These are phyloP conservation scores for Donacobius atricapilla DNA, from an alignment of 2,113 vertebrate species.

Conservation along the genomic window DNA sequence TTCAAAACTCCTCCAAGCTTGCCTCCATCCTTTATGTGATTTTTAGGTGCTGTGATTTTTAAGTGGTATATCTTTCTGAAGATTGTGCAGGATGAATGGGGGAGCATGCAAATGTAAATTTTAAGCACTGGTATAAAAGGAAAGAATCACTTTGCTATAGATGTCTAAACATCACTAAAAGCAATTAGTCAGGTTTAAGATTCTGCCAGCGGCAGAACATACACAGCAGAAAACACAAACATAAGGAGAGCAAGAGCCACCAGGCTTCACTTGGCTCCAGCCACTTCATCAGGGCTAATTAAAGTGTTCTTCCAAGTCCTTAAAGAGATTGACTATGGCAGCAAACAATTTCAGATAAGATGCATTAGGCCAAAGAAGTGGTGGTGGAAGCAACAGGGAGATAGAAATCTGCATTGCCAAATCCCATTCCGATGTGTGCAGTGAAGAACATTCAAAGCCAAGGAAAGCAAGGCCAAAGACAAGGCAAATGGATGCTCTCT, in stretches of 20 bases:
- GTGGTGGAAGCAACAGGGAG: background rate
- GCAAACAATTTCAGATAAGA: background rate
- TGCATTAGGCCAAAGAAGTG: background rate
- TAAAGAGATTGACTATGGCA: background rate
- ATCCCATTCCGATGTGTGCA: accelerated
- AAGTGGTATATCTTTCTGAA: background rate
- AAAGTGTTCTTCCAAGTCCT: slow-evolving; percentile 23
- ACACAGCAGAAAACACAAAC: slow-evolving; percentile 2
- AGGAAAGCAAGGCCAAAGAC: background rate
- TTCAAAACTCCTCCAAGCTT: background rate
- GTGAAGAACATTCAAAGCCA: background rate
- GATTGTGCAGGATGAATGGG: background rate
- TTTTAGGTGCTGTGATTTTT: background rate
- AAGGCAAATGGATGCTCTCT: background rate
- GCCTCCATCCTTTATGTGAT: background rate
- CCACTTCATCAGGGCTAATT: slow-evolving; percentile 18
- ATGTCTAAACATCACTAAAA: background rate
- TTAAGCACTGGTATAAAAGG: background rate
- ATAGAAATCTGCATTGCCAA: background rate
- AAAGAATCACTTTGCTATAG: background rate
- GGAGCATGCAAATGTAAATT: background rate
- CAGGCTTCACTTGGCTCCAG: slow-evolving; percentile 9
- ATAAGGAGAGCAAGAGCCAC: slow-evolving; percentile 6
- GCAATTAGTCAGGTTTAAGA: slow-evolving; percentile 24
- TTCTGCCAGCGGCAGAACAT: background rate